Percentiles rank a stretch among this genome's conserved stretches.
Conservation (phyloP, 2,888 invertebrate species). For the Eupithecia subfuscata region DNA sequence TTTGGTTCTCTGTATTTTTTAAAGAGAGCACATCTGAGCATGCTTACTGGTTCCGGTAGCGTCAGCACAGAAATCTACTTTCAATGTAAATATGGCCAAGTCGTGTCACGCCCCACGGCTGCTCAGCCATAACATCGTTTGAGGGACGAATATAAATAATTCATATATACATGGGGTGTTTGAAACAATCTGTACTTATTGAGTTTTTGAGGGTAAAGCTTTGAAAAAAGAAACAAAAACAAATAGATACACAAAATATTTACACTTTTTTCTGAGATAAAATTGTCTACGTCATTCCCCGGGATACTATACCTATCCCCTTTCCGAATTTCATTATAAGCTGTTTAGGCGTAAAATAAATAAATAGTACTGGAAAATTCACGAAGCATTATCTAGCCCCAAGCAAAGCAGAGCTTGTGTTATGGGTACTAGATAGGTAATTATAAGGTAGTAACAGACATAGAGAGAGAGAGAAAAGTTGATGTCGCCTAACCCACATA, state of each 20-base stretch:
- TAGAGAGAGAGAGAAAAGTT: too few species aligned
- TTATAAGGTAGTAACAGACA: neutral
- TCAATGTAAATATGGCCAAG: conserved; percentile 41
- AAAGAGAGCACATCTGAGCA: neutral
- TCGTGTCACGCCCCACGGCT: conserved; percentile 63
- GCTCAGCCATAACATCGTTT: conserved; percentile 52
- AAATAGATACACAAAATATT: neutral
- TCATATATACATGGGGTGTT: conserved; percentile 63
- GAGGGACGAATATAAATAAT: conserved; percentile 69
- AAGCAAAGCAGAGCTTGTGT: too few species aligned
- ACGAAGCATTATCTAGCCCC: too few species aligned
- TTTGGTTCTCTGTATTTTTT: neutral
- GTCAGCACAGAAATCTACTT: conserved; percentile 6
- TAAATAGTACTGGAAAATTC: too few species aligned
- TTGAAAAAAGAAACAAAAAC: neutral
- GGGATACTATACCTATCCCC: neutral
- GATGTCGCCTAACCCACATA: neutral
- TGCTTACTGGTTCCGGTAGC: neutral
- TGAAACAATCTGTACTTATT: conserved; percentile 64
- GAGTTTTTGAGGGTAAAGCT: conserved; percentile 32
- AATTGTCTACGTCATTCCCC: neutral
- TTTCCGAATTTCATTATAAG: neutral
- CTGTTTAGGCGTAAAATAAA: neutral
- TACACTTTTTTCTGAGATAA: neutral
- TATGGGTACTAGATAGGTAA: too few species aligned